phyloP scores from a whole-genome alignment of 2,888 invertebrate genomes.

The Eilema griseolum region DNA sequence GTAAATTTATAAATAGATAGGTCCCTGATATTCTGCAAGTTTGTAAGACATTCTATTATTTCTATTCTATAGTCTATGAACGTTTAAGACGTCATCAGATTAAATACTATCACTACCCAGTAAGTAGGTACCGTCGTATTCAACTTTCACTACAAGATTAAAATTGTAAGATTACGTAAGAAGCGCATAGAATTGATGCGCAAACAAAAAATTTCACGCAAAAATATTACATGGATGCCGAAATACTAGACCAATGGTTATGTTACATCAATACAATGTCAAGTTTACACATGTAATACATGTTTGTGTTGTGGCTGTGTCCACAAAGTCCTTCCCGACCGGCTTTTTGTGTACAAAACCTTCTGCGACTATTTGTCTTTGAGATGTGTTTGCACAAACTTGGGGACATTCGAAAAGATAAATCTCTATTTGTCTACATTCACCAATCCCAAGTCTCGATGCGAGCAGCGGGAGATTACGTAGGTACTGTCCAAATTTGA shows the following conservation, averaged over 20 bases:
- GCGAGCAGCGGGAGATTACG: constrained; percentile 58
- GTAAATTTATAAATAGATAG: too few relatives aligned
- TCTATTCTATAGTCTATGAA: neutral
- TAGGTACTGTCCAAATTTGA: constrained; percentile 55
- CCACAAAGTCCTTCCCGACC: constrained; percentile 65
- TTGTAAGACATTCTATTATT: too few relatives aligned
- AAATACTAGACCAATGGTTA: constrained; percentile 31
- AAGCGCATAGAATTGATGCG: neutral
- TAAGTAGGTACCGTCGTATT: neutral
- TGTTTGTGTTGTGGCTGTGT: constrained; percentile 62
- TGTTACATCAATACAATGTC: constrained; percentile 62
- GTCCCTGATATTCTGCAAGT: too few relatives aligned
- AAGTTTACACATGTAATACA: constrained; percentile 61
- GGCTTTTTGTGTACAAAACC: constrained; percentile 66
- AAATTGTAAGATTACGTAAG: neutral
- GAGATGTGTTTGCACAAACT: constrained; percentile 74
- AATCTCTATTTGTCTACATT: constrained; percentile 78
- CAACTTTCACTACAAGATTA: constrained; percentile 6
- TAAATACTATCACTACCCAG: neutral
- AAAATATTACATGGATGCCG: constrained; percentile 7
- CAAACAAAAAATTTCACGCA: constrained; percentile 30
- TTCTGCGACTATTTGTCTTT: constrained; percentile 67
- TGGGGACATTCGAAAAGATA: constrained; percentile 70
- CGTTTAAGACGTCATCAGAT: neutral
- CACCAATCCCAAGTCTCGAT: constrained; percentile 66